Conservation (phyloP, 2,888 invertebrate genomes). For the Julus scanicus region DNA sequence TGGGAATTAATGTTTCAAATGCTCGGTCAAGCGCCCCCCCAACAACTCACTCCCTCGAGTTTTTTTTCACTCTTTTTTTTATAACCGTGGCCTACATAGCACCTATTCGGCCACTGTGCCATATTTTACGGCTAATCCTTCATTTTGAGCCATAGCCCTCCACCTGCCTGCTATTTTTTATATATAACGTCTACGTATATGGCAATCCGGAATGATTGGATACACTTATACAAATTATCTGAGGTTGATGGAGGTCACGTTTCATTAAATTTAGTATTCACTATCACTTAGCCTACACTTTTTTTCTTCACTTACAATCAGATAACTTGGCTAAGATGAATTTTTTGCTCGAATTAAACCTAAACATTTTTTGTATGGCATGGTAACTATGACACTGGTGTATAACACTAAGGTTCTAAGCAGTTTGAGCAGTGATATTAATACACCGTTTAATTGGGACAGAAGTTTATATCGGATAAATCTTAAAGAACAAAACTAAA, state of each 20-base stretch:
- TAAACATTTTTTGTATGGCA: no score
- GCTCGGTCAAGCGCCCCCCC: slow-evolving; percentile 27
- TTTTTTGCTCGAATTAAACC: no score
- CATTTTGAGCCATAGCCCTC: neutral
- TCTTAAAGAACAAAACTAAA: no score
- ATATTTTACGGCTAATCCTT: slow-evolving; percentile 34
- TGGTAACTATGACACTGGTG: no score
- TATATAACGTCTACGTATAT: neutral
- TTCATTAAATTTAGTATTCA: neutral
- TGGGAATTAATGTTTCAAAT: slow-evolving; percentile 36
- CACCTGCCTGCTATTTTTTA: neutral
- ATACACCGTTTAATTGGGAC: no score
- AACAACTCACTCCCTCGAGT: neutral
- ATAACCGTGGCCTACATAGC: slow-evolving; percentile 16
- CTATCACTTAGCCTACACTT: neutral
- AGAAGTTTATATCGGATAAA: no score
- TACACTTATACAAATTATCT: neutral
- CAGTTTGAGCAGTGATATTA: no score
- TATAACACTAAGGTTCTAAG: no score
- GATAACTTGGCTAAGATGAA: no score
- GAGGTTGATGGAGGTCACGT: neutral
- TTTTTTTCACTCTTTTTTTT: neutral
- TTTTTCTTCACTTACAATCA: no score
- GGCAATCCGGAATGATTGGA: neutral
- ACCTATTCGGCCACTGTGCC: neutral